Percentiles rank a stretch among this genome's conserved stretches.
phyloP scores from a whole-genome alignment of 2,797 vertebrate species.

The Sciurus carolinensis region DNA sequence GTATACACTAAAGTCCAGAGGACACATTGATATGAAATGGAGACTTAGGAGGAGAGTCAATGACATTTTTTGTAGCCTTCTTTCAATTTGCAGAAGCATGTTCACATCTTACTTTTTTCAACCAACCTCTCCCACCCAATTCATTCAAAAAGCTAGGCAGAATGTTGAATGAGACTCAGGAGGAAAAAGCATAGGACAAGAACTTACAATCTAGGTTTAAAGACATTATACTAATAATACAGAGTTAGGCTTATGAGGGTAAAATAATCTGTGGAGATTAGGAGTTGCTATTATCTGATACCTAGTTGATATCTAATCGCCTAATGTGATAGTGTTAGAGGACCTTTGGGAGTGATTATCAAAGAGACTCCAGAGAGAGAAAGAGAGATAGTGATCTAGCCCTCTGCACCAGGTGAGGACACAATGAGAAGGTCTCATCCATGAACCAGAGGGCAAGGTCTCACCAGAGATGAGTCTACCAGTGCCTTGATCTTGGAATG shows the following conservation, averaged over 20 bases:
- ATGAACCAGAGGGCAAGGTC: not conserved
- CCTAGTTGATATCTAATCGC: not conserved
- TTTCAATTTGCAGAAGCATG: not conserved
- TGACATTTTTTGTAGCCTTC: not conserved
- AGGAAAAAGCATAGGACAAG: not conserved
- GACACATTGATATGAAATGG: not conserved
- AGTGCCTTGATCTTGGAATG: not conserved
- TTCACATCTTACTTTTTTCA: not conserved
- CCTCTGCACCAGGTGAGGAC: not conserved
- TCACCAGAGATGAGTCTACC: not conserved
- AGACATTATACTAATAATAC: not conserved
- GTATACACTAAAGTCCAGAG: not conserved
- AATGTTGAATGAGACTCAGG: not conserved
- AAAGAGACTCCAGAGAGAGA: not conserved
- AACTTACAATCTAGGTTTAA: not conserved
- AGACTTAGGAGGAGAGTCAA: not conserved
- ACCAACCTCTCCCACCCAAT: not conserved
- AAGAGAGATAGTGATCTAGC: not conserved
- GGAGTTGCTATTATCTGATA: not conserved
- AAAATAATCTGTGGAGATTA: not conserved
- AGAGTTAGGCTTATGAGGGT: not conserved
- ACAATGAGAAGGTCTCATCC: not conserved
- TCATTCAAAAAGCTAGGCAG: not conserved
- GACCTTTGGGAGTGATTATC: not conserved
- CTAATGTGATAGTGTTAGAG: not conserved